Base-by-base conservation (phyloP, 35 echinoderm and acorn worm genomes). In the Ophiothrix spiculata region DNA sequence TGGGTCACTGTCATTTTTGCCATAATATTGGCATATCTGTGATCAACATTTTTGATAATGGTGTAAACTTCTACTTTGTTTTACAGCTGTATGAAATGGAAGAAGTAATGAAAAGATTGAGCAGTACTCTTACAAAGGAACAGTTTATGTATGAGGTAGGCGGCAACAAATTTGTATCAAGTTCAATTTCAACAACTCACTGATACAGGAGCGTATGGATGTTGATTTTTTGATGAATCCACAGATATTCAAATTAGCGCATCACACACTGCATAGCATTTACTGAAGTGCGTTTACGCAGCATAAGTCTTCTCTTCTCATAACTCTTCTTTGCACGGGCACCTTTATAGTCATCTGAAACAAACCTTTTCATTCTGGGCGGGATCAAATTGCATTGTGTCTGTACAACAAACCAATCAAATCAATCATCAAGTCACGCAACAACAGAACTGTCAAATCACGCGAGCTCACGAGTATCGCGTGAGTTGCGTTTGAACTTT, bases 101-200 rank as follows among this genome's bases (percentile, higher is more conserved):
- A 33, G 32, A 39, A 25, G 56, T 64, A 15, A 45, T 93, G 13
- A 89, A 84, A 39, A 74, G 31, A 49, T 56, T 89, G 31, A 75
- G 39, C 4, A 69, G 33, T 16, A 89, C 79, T 54, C 33, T 93
- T 31, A 93, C 83, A 60, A 93, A 89, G 74, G 91, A 93, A 25
- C 80, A 89, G 56, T 39, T 89, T 33, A 93, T 93, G 81, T 88
- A 93, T 85, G 91, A 88, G 91, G 91, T 93, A 88, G 79, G 85
- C 29, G 25, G 14, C 8, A 56, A 2, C 15, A 13, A 75, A 35
- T n/a, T 45, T 0, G 21, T 82, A 4, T 82, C 39, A 32, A 39
- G 35, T 23, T 32, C 4, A 39, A 21, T 23, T 41, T n/a, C n/a
- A 21, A 81, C 25, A 77, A 19, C n/a, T n/a, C n/a, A n/a, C n/a